phyloP scores from a whole-genome alignment of 2,797 vertebrate genomes.

The Acanthornis magna region DNA sequence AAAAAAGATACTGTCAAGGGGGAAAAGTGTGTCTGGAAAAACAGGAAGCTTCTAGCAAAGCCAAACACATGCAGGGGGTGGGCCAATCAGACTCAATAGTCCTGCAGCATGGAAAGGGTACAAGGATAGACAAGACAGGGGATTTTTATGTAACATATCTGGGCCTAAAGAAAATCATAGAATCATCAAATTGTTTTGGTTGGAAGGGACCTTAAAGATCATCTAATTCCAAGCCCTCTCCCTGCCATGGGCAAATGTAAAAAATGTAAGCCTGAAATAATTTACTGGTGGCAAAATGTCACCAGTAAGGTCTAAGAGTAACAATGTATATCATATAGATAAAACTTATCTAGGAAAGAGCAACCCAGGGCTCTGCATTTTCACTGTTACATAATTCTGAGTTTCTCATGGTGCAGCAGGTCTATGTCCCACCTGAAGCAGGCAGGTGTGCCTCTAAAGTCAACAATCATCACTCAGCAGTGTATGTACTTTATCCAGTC shows the following conservation, averaged over 20 bases:
- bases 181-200: neutral
- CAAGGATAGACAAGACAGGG: neutral
- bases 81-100: neutral
- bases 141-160: neutral
- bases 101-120: neutral
- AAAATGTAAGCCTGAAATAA: neutral
- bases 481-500: neutral
- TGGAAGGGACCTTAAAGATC: neutral
- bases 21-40: neutral
- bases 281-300: neutral
- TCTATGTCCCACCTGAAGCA: neutral
- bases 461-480: neutral
- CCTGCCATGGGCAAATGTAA: rapidly evolving
- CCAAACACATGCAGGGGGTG: neutral
- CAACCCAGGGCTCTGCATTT: neutral
- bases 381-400: neutral
- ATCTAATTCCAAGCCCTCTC: neutral
- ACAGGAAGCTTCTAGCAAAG: neutral
- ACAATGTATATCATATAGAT: neutral
- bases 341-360: neutral
- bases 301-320: neutral
- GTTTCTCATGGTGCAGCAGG: neutral
- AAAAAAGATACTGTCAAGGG: neutral
- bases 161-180: neutral
- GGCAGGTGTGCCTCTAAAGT: neutral